A percentile compares a stretch with the other conserved stretches of the same genome.
Conservation (phyloP, 2,797 vertebrate species). For the Sarcophilus harrisii region DNA sequence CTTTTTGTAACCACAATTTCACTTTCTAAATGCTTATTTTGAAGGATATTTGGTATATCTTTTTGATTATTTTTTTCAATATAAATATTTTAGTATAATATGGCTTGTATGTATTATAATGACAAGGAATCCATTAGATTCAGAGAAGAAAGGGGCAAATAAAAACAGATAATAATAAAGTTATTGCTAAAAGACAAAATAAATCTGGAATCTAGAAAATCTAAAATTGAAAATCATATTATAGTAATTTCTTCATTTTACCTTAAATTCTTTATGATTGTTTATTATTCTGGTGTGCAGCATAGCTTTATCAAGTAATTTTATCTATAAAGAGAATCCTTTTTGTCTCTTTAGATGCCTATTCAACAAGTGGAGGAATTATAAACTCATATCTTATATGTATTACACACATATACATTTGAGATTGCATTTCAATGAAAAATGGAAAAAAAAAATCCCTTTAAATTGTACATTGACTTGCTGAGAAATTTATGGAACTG, state of each 20-base stretch:
- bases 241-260: not conserved
- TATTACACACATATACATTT: too few relatives aligned
- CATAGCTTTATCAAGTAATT: not conserved
- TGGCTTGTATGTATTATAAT: not conserved
- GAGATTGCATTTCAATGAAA: too few relatives aligned
- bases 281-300: not conserved
- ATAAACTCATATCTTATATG: too few relatives aligned
- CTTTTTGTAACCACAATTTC: not conserved
- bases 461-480: too few relatives aligned
- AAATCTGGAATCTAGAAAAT: not conserved
- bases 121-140: not conserved
- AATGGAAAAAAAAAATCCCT: too few relatives aligned
- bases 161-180: not conserved
- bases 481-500: too few relatives aligned
- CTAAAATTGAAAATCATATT: not conserved
- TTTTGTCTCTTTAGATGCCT: not conserved
- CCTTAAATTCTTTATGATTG: not conserved
- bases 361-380: not conserved
- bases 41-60: too few relatives aligned
- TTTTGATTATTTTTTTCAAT: too few relatives aligned
- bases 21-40: too few relatives aligned
- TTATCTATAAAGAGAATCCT: not conserved
- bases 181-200: not conserved
- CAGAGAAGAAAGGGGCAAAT: not conserved
- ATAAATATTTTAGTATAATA: not conserved